These are phyloP conservation scores for Eustalomyia histrio DNA, from an alignment of 2,888 invertebrate species.

Conservation along the genomic window DNA sequence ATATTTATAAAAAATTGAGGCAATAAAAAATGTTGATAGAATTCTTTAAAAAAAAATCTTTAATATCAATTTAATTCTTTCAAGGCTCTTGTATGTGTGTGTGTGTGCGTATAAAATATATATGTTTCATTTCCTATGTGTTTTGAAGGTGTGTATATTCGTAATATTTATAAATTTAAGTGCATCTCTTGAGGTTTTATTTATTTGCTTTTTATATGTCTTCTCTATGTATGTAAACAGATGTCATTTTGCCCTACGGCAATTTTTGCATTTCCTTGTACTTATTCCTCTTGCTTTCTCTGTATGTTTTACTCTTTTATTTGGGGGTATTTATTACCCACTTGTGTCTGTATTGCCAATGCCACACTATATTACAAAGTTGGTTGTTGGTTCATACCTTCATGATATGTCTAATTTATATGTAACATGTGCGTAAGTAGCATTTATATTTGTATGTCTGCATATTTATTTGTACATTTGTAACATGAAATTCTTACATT, in stretches of 20 bases:
- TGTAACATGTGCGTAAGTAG: conserved; percentile 67
- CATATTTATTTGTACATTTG: conserved; percentile 6
- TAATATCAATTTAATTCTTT: background rate
- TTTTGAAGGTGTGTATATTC: conserved; percentile 21
- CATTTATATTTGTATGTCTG: conserved; percentile 46
- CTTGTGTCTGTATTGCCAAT: conserved; percentile 39
- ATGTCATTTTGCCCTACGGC: conserved; percentile 36
- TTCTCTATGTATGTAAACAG: conserved; percentile 11
- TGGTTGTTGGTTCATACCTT: background rate
- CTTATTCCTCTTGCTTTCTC: background rate
- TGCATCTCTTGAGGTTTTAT: conserved; percentile 64
- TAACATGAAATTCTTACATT: conserved; percentile 23
- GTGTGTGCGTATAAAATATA: background rate
- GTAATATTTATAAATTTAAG: conserved; percentile 63
- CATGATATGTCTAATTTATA: conserved; percentile 65
- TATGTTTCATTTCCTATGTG: background rate
- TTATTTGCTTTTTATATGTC: conserved; percentile 56
- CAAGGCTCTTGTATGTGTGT: background rate
- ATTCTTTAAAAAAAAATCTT: too few relatives aligned
- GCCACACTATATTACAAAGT: background rate
- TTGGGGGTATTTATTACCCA: conserved; percentile 51
- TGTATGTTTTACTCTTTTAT: conserved; percentile 41
- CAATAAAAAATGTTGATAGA: too few relatives aligned
- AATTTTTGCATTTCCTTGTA: conserved; percentile 48
- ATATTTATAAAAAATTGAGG: too few relatives aligned